phyloP scores from a whole-genome alignment of 53 echinoderm and acorn worm species.

The Hippasteria phrygiana region DNA sequence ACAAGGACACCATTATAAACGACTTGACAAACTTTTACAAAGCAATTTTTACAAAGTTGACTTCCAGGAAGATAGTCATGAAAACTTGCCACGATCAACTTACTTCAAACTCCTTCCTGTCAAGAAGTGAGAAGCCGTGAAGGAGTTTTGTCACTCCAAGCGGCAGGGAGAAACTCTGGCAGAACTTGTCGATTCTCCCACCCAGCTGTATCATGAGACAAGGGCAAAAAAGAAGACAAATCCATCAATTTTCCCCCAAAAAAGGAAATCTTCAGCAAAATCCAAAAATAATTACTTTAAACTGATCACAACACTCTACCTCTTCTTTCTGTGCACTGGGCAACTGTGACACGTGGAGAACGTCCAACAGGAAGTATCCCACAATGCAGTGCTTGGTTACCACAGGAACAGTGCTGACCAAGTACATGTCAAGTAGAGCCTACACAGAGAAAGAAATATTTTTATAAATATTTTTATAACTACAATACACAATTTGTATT shows the following conservation, averaged over 20 bases:
- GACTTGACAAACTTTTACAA: too few relatives aligned
- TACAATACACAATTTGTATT: not conserved
- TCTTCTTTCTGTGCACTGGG: conserved; percentile 65
- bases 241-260: too few relatives aligned
- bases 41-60: too few relatives aligned
- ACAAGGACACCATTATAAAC: too few relatives aligned
- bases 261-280: too few relatives aligned
- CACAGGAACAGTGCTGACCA: conserved; percentile 86
- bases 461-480: not conserved
- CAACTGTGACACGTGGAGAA: conserved; percentile 74
- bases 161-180: conserved; percentile 85
- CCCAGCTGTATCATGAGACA: conserved; percentile 71
- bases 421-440: conserved; percentile 96
- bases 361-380: conserved; percentile 94
- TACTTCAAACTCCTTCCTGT: conserved; percentile 97
- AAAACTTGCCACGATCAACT: not conserved
- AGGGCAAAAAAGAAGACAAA: not conserved
- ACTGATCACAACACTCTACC: conserved; percentile 48
- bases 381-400: conserved; percentile 98
- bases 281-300: not conserved
- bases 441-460: conserved; percentile 19
- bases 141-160: conserved; percentile 89
- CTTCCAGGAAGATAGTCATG: not conserved
- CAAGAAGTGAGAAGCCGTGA: conserved; percentile 92
- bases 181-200: conserved; percentile 80